Conservation (phyloP, 2,113 vertebrate species). For the Misgurnus anguillicaudatus region DNA sequence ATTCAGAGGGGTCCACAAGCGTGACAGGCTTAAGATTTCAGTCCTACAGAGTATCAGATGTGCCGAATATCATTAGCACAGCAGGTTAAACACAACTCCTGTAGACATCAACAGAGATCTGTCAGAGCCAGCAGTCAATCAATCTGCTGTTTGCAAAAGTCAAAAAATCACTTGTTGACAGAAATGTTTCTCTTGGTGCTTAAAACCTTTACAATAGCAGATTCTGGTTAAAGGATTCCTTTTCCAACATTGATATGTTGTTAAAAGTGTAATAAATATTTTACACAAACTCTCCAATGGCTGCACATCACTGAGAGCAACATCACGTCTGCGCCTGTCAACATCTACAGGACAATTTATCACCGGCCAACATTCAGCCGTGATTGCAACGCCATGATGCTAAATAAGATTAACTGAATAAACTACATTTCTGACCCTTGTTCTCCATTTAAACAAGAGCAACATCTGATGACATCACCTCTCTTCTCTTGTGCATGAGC, state of each 20-base stretch:
- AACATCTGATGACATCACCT: neutral
- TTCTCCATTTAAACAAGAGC: conserved; percentile 8
- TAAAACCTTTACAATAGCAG: neutral
- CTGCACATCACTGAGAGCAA: neutral
- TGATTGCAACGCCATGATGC: conserved; percentile 9
- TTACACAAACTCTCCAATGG: neutral
- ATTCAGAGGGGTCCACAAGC: conserved; percentile 62
- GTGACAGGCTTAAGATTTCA: conserved; percentile 66
- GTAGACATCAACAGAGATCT: conserved; percentile 8
- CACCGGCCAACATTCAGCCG: neutral
- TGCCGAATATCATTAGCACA: conserved; percentile 67
- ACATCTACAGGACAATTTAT: neutral
- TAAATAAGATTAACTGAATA: too few species aligned
- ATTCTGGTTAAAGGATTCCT: neutral
- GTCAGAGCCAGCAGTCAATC: neutral
- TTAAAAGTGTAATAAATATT: conserved; percentile 12
- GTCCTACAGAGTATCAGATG: conserved; percentile 64
- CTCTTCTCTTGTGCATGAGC: neutral
- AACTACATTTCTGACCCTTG: conserved; percentile 61
- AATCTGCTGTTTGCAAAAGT: neutral
- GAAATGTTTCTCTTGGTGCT: neutral
- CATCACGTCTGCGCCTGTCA: neutral
- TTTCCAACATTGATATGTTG: conserved; percentile 1
- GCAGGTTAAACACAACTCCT: conserved; percentile 73
- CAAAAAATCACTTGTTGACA: too few species aligned